Evolutionary conservation across 2,888 invertebrate species (phyloP).

Genomic region (Cyaniris semiargus): DNA sequence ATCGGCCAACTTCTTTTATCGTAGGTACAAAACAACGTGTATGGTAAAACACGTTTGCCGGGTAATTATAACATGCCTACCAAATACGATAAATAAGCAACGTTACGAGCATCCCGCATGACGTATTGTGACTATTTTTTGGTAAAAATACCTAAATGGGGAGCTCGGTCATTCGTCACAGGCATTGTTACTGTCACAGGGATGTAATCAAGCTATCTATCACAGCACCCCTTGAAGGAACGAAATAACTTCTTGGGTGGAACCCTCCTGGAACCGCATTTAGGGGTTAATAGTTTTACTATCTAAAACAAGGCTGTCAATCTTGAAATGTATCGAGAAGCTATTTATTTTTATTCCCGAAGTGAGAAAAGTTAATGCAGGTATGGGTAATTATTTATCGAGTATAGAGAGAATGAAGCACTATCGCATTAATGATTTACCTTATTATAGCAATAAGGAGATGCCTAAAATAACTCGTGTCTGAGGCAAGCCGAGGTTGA

Average conservation of each 20-base stretch:
- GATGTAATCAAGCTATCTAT: constrained; percentile 72
- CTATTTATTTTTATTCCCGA: not conserved
- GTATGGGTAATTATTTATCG: not conserved
- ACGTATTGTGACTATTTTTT: not conserved
- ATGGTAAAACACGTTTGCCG: too few relatives aligned
- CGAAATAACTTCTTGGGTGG: constrained; percentile 10
- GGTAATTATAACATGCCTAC: not conserved
- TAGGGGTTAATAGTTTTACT: constrained; percentile 9
- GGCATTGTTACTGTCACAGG: constrained; percentile 56
- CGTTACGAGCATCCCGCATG: not conserved
- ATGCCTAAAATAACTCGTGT: not conserved
- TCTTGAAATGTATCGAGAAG: constrained; percentile 10
- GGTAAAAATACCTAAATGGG: constrained; percentile 44
- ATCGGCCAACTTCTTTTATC: too few relatives aligned
- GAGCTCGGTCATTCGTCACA: constrained; percentile 60
- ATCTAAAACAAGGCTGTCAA: constrained; percentile 16
- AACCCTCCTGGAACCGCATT: not conserved
- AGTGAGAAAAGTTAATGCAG: not conserved
- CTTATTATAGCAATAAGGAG: too few relatives aligned
- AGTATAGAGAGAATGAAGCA: too few relatives aligned
- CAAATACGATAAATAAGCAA: not conserved
- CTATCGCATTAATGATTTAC: too few relatives aligned
- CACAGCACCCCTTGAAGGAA: constrained; percentile 43
- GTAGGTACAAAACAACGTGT: too few relatives aligned
- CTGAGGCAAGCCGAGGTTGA: not conserved